Percentiles rank a stretch among this genome's conserved stretches.
phyloP scores from a whole-genome alignment of 2,797 vertebrate species.

The Allobates femoralis region DNA sequence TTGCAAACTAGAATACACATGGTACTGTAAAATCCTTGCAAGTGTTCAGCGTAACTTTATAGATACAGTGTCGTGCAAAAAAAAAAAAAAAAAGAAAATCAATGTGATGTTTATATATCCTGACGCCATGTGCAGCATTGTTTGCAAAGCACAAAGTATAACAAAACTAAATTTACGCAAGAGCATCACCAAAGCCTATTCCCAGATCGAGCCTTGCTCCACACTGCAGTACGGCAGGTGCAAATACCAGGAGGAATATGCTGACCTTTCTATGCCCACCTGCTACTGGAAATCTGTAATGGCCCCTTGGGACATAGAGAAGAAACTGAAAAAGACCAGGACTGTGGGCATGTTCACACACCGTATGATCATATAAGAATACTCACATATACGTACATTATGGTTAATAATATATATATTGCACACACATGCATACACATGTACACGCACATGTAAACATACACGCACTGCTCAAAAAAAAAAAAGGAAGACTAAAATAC shows the following conservation, averaged over 20 bases:
- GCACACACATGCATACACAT: too few species aligned
- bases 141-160: slow-evolving; percentile 24
- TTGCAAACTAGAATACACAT: too few species aligned
- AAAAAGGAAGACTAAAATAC: too few species aligned
- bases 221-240: slow-evolving; percentile 45
- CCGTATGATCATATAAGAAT: not conserved
- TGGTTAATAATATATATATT: too few species aligned
- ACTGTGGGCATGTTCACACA: not conserved
- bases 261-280: slow-evolving; percentile 52
- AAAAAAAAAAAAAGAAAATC: not conserved
- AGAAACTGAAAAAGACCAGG: not conserved
- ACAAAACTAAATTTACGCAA: slow-evolving; percentile 29
- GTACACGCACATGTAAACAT: not conserved
- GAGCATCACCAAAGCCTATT: not conserved
- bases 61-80: not conserved
- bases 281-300: slow-evolving; percentile 39
- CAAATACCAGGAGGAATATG: slow-evolving; percentile 38
- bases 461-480: too few species aligned
- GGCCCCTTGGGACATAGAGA: not conserved
- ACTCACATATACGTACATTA: too few species aligned
- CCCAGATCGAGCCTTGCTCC: slow-evolving; percentile 16
- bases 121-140: not conserved
- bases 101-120: not conserved
- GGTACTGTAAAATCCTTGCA: not conserved
- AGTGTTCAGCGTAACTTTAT: not conserved